phyloP scores from a whole-genome alignment of 23 tunicate species.

The Styela clava region DNA sequence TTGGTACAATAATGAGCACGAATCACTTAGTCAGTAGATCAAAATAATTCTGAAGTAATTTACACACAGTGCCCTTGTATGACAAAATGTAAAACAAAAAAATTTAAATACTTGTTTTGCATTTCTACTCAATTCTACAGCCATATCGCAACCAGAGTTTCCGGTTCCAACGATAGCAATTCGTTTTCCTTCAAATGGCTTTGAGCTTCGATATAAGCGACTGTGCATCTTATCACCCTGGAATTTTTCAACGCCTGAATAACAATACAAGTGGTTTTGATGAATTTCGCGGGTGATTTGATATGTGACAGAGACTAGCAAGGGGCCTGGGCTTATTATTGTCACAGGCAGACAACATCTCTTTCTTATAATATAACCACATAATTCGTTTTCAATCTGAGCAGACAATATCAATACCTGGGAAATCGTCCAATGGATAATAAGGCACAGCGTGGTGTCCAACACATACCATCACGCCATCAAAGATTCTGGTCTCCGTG shows the following conservation, averaged over 20 bases:
- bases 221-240: slow-evolving; percentile 29
- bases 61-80: too few relatives aligned
- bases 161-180: slow-evolving; percentile 35
- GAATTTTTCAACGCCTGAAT: slow-evolving; percentile 28
- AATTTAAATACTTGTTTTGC: slow-evolving; percentile 51
- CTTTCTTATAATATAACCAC: too few relatives aligned
- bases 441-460: slow-evolving; percentile 23
- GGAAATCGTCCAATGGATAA: slow-evolving; percentile 5
- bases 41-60: too few relatives aligned
- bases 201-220: slow-evolving; percentile 14
- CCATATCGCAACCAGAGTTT: slow-evolving; percentile 50
- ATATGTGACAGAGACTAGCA: too few relatives aligned
- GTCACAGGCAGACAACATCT: too few relatives aligned
- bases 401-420: too few relatives aligned
- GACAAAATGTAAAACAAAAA: too few relatives aligned
- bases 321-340: too few relatives aligned
- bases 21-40: too few relatives aligned
- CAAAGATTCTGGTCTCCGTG: neutral
- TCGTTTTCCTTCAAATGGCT: slow-evolving; percentile 22
- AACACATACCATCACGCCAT: slow-evolving; percentile 21
- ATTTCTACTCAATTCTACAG: slow-evolving; percentile 40
- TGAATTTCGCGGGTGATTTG: too few relatives aligned
- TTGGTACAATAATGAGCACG: too few relatives aligned
- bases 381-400: too few relatives aligned
- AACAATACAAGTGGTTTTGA: neutral